Base-by-base conservation (phyloP, 2,888 invertebrate genomes). In the Smittia aterrima region DNA sequence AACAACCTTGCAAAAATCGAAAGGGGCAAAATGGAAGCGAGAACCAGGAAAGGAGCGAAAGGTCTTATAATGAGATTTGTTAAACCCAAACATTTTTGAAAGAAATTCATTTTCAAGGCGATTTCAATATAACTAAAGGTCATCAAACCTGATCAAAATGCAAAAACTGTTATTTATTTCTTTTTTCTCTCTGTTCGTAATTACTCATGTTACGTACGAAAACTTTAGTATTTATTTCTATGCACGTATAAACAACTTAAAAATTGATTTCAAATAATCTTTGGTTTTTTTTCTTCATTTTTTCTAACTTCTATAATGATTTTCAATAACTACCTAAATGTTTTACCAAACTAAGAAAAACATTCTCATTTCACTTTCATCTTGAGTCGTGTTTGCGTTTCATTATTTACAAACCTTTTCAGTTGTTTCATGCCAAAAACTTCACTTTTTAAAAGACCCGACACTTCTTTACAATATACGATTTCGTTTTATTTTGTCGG, bases 81-180 rank as follows among this genome's bases (percentile, higher is more conserved):
- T 47, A 16, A n/a, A 16, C 53, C 4, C 3, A 47, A 16, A 47
- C n/a, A 47, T 58, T 58, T 58, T 58, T n/a, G 9, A 32, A 32
- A 32, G 58, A 58, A 58, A 20, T 22, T 9, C 1, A 58, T 20
- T 20, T 58, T 58, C 58, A 58, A 58, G 58, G 58, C 58, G 18
- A 58, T 4, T 9, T 11, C 58, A 3, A 58, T 16, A 18, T 11
- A n/a, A 1, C 24, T 9, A 64, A 64, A 64, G 64, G 64, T 64
- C 25, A 64, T 24, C 32, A 64, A 64, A 64, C 64, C 32, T 64
- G 13, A 64, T 64, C 32, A 64, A 25, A 27, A 64, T 64, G 64
- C 62, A 20, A 62, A 62, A 18, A 20, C 3, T 13, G 62, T 62
- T 16, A 4, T 3, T 13, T 1, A 20, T 18, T 11, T 6, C 62